A percentile compares a stretch with the other conserved stretches of the same genome.
Conservation (phyloP, 2,113 vertebrate species). For the Alethe diademata region DNA sequence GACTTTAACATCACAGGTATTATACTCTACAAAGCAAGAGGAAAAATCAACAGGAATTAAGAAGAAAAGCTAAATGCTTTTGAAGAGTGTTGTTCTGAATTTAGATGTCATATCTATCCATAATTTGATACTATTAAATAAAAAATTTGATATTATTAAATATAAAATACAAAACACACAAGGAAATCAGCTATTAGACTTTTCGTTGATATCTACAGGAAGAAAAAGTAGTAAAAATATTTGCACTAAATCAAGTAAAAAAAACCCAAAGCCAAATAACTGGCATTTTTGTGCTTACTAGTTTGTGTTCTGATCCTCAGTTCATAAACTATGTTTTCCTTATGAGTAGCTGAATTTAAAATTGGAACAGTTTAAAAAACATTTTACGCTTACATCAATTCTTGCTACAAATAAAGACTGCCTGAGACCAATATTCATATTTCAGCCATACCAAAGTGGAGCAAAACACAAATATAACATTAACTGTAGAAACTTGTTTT, state of each 20-base stretch:
- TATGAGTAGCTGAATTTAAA: not conserved
- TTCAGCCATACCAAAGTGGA: not conserved
- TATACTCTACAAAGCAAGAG: not conserved
- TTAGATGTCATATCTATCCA: not conserved
- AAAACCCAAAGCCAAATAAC: fast-evolving
- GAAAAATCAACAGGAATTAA: not conserved
- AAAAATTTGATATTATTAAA: not conserved
- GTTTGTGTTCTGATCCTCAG: not conserved
- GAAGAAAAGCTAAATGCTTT: not conserved
- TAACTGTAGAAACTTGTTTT: not conserved
- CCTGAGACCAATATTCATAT: not conserved
- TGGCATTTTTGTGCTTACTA: not conserved
- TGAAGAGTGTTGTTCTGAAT: not conserved
- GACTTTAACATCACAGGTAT: not conserved
- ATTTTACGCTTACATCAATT: not conserved
- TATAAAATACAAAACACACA: not conserved
- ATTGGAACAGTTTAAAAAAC: not conserved
- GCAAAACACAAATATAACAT: not conserved
- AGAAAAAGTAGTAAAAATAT: not conserved
- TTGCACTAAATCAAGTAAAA: not conserved
- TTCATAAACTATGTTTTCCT: not conserved
- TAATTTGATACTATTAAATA: not conserved
- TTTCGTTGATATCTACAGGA: not conserved
- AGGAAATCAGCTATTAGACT: not conserved
- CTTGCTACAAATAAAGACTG: not conserved